Evolutionary conservation across 2,113 vertebrate genomes (phyloP).

Genomic region (Cercopithecus mona): DNA sequence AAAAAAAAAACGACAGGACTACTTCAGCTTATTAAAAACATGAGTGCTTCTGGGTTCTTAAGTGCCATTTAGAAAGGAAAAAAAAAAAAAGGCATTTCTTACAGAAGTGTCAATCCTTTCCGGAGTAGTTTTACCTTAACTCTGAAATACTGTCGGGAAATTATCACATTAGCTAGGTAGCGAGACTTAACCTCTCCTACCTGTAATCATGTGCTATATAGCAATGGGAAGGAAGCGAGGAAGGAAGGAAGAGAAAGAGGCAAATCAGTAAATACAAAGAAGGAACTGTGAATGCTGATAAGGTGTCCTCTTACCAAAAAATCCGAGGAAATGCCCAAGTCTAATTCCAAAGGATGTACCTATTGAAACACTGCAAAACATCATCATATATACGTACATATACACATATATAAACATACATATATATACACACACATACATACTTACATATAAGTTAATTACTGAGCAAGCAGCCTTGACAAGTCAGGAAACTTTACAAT

Average conservation of each 20-base stretch:
- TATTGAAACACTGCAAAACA: neutral
- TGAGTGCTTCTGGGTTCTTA: neutral
- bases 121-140: neutral
- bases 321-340: neutral
- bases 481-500: neutral
- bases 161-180: neutral
- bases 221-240: neutral
- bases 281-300: neutral
- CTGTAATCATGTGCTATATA: neutral
- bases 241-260: neutral
- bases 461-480: neutral
- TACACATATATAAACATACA: neutral
- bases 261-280: neutral
- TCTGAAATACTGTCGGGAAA: neutral
- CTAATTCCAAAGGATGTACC: neutral
- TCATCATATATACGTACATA: neutral
- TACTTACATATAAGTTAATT: neutral
- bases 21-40: conserved; percentile 15
- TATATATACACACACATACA: neutral
- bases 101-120: neutral
- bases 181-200: neutral
- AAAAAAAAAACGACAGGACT: neutral
- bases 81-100: neutral
- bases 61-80: neutral
- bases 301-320: neutral